Percentiles rank a stretch among this genome's conserved stretches.
Conservation (phyloP, 2,797 vertebrate species). For the Peromyscus aztecus region DNA sequence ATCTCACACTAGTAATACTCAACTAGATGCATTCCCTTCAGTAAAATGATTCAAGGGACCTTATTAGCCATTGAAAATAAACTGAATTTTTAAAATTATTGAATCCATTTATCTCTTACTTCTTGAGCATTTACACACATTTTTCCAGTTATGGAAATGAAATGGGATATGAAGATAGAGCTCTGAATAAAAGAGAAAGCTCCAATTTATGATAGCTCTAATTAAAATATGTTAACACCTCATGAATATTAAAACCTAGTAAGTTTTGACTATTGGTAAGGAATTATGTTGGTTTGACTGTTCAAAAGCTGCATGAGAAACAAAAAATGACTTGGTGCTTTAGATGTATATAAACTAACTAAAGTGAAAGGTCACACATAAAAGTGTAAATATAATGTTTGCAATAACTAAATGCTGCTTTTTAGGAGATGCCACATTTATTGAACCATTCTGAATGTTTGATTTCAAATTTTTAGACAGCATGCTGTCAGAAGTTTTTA, state of each 20-base stretch:
- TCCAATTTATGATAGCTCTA: background rate
- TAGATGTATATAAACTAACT: background rate
- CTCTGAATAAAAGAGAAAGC: background rate
- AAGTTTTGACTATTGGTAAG: slow-evolving; percentile 10
- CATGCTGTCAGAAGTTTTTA: background rate
- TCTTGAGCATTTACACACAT: background rate
- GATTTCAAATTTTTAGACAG: slow-evolving; percentile 28
- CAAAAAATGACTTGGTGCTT: background rate
- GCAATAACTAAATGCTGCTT: background rate
- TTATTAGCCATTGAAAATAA: slow-evolving; percentile 28
- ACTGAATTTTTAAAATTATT: background rate
- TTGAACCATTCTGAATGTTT: background rate
- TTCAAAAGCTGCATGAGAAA: slow-evolving; percentile 1
- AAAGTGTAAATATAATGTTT: background rate
- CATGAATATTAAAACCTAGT: background rate
- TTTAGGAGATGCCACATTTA: background rate
- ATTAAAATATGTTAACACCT: slow-evolving; percentile 33
- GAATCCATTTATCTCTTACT: background rate
- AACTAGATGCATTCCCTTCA: background rate
- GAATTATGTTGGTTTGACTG: slow-evolving; percentile 2
- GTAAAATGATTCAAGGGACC: background rate
- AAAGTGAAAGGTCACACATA: background rate
- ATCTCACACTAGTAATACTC: background rate
- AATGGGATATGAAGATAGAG: background rate
- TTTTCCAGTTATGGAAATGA: background rate